Base-by-base conservation (phyloP, 64 coral and sea anemone species). In the Catalaphyllia jardinei region DNA sequence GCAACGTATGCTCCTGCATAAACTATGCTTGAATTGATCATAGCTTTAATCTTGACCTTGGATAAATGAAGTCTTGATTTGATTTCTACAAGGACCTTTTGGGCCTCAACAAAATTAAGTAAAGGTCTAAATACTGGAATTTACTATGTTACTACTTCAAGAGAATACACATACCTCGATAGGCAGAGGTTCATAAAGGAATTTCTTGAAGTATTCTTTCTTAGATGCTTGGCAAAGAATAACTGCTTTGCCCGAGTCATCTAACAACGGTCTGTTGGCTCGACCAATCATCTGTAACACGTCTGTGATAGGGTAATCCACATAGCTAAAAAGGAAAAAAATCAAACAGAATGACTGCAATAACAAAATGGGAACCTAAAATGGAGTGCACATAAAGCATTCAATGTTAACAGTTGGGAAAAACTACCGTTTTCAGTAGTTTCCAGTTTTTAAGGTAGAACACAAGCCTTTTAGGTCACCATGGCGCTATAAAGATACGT, bases 141-240 rank as follows among this genome's bases (percentile, higher is more conserved):
- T 14, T 9, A 27, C 25, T 8, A 69, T 6, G 10, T 29, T 69
- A 27, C 4, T 69, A 1, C 0, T 29, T 22, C 20, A 69, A 0
- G 4, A 7, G 24, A 24, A 0, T 1, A 18, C 22, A 77, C 67
- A 78, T 35, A 98, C 96, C 93, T 98, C 96, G 52, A 98, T 98
- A 17, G 96, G 96, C 13, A 98, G 57, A 60, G 96, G 96, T 39
- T 98, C 96, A 67, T 98, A 98, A 9, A 98, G 85, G 42, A 98
- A 98, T 71, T 98, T 98, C 79, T 98, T 98, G 88, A 98, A 98
- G 39, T 95, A 98, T 24, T 98, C 96, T 77, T 98, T 98, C 72
- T 98, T 98, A 10, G 96, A 98, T 75, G 93, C 96, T 59, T 98
- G 96, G 30, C 96, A 98, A 77, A 98, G 96, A 74, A 98, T 98